phyloP scores from a whole-genome alignment of 2,888 invertebrate genomes.

The Drosophila nigricruria region DNA sequence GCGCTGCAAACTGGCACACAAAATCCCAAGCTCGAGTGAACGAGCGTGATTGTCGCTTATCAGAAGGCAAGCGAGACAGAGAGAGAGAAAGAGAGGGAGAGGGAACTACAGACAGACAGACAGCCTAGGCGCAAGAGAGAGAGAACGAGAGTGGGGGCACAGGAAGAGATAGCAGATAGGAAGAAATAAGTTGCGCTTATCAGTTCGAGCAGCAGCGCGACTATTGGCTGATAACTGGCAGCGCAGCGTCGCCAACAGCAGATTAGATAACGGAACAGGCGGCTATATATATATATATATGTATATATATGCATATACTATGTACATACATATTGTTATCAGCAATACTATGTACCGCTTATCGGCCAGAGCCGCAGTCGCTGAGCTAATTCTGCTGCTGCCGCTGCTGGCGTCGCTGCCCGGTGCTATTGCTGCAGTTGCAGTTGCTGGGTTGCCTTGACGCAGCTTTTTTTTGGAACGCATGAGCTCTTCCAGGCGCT shows the following conservation, averaged over 20 bases:
- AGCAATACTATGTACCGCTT: too few relatives aligned
- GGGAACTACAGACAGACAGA: not conserved
- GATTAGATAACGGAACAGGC: conserved; percentile 55
- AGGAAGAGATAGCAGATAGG: conserved; percentile 53
- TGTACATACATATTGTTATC: conserved; percentile 24
- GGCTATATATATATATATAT: not conserved
- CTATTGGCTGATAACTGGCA: conserved; percentile 50
- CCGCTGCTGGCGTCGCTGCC: conserved; percentile 7
- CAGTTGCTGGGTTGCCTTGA: conserved; percentile 24
- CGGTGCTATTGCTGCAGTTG: conserved; percentile 31
- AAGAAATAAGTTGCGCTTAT: conserved; percentile 50
- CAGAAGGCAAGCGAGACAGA: conserved; percentile 6
- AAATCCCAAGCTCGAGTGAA: conserved; percentile 57
- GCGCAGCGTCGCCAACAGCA: conserved; percentile 31
- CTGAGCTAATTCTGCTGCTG: conserved; percentile 12
- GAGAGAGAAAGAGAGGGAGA: not conserved
- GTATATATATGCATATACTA: not conserved
- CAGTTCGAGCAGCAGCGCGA: conserved; percentile 35
- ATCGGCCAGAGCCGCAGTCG: conserved; percentile 21
- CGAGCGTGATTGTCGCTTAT: conserved; percentile 58
- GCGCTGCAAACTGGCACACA: conserved; percentile 51
- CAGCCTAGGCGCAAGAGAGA: not conserved
- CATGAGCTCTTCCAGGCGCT: conserved; percentile 34
- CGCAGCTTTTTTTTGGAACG: conserved; percentile 27
- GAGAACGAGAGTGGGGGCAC: conserved; percentile 18